Base-by-base conservation (phyloP, 2,797 vertebrate species). In the Chanos chanos region DNA sequence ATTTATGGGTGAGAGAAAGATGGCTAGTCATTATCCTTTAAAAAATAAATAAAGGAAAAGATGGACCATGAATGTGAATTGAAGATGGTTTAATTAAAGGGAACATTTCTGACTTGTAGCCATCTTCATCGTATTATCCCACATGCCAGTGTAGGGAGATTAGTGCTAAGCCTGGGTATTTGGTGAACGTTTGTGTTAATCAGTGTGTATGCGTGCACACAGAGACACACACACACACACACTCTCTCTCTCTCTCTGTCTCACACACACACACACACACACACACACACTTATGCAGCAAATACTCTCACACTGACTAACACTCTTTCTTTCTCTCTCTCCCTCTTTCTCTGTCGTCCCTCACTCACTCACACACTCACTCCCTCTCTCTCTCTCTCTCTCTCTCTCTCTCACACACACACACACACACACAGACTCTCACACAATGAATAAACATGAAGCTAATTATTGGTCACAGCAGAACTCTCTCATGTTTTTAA, bases 401-500 rank as follows among this genome's bases (percentile, higher is more conserved):
- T 22, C 3, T 1, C 25, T 31, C 70, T 66, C 70, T 64, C 69
- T 60, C 48, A 40, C 30, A n/a, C n/a, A n/a, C n/a, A n/a, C 41
- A 27, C 49, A 55, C 30, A 53, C 25, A 34, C 48, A 39, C 24
- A 57, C 27, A 52, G 13, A 24, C 13, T 19, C 9, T 44, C 37
- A 45, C 10, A 1, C 4, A 40, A 50, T 61, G 80, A 78, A 84
- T 81, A 78, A 85, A 74, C 68, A 80, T 62, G 66, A 74, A 50
- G 12, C 68, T 50, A 41, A 73, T 49, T 44, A 54, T 50, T 18
- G 47, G 45, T 59, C 76, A 57, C 57, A 10, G 0, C 8, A 54
- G 70, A 71, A 71, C 69, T 28, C 57, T 70, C 79, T 72, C 74
- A 76, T 83, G 79, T 83, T 82, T 84, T 80, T 78, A 76, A 80